These are phyloP conservation scores for Sinocyclocheilus anophthalmus DNA, from an alignment of 2,113 vertebrate species.

Conservation along the genomic window DNA sequence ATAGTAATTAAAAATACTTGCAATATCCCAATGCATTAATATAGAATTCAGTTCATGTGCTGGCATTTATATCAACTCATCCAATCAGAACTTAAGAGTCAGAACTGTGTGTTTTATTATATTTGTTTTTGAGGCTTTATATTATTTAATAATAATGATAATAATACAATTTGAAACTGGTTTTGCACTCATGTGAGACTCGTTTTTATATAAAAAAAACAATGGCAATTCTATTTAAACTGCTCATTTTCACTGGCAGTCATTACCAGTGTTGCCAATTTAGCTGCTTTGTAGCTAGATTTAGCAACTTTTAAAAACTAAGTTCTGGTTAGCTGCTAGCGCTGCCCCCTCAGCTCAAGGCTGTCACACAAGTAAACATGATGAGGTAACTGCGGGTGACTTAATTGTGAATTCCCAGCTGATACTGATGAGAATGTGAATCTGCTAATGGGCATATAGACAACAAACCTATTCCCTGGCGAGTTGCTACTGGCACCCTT, in stretches of 20 bases:
- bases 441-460: conserved; percentile 21
- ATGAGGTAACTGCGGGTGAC: neutral
- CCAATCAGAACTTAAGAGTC: too few species aligned
- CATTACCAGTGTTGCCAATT: too few species aligned
- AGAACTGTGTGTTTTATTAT: too few species aligned
- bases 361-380: neutral
- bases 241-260: too few species aligned
- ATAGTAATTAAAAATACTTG: neutral
- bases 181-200: too few species aligned
- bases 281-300: too few species aligned
- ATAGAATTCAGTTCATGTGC: neutral
- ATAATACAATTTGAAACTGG: too few species aligned
- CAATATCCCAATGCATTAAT: neutral
- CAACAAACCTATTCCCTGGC: conserved; percentile 16
- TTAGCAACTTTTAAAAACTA: neutral
- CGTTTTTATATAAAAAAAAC: too few species aligned
- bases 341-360: neutral
- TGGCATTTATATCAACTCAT: neutral
- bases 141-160: too few species aligned
- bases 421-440: conserved; percentile 14
- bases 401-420: conserved; percentile 21
- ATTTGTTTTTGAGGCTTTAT: too few species aligned
- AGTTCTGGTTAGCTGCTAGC: neutral
- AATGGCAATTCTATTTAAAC: too few species aligned
- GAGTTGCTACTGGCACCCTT: conserved; percentile 12